These are phyloP conservation scores for Oryctes rhinoceros DNA, from an alignment of 1,140 invertebrate species.

Conservation along the genomic window DNA sequence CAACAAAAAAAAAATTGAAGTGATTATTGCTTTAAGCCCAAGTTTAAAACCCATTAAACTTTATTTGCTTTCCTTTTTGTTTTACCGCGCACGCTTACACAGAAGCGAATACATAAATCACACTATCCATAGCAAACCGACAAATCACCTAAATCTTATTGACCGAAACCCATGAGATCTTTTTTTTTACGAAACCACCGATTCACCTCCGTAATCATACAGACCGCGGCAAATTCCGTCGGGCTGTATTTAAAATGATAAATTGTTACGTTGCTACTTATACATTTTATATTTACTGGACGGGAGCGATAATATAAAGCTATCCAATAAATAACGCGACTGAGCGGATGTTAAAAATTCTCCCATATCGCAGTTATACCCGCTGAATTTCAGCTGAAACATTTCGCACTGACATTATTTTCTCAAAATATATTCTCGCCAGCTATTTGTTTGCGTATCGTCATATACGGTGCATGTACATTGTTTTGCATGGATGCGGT, in stretches of 20 bases:
- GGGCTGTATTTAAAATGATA: constrained; percentile 31
- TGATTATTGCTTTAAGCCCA: neutral
- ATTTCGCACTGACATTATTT: constrained; percentile 40
- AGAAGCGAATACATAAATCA: neutral
- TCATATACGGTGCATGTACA: neutral
- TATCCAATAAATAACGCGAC: constrained; percentile 31
- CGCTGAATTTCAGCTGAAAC: constrained; percentile 40
- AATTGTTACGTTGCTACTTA: constrained; percentile 16
- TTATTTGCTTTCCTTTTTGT: too few species aligned
- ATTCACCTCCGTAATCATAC: constrained; percentile 3
- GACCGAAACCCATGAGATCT: neutral
- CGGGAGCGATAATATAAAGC: constrained; percentile 27
- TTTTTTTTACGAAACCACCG: neutral
- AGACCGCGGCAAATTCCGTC: neutral
- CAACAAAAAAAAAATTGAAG: too few species aligned
- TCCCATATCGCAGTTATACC: constrained; percentile 43
- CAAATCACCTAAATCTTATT: constrained; percentile 7
- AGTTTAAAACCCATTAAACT: too few species aligned
- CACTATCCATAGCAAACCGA: neutral
- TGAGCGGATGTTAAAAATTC: constrained; percentile 42
- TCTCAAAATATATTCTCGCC: constrained; percentile 44
- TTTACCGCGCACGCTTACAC: neutral
- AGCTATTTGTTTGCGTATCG: constrained; percentile 41
- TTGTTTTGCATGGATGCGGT: constrained; percentile 2
- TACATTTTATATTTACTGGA: constrained; percentile 37